Evolutionary conservation across 2,888 invertebrate genomes (phyloP).

Genomic region (Drosophila mettleri): DNA sequence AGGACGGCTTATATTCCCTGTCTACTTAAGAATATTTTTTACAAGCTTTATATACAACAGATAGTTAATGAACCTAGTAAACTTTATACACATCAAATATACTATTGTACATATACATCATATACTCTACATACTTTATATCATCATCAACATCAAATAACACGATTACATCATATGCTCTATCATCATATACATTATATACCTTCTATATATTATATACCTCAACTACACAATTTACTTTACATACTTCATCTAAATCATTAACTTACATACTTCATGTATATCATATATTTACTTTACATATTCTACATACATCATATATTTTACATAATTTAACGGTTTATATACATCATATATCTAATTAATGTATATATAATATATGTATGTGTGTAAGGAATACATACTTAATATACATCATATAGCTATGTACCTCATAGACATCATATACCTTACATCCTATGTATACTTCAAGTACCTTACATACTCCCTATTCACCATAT

Average conservation of each 20-base stretch:
- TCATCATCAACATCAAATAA: no score
- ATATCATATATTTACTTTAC: background rate
- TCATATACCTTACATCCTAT: background rate
- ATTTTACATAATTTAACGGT: background rate
- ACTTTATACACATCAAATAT: background rate
- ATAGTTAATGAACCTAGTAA: background rate
- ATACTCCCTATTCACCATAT: no score
- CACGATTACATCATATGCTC: background rate
- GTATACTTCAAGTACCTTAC: background rate
- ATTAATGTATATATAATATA: no score
- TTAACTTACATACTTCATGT: background rate
- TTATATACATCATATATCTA: background rate
- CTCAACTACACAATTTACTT: background rate
- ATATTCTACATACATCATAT: background rate
- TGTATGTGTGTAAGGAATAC: no score
- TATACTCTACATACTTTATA: background rate
- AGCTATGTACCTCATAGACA: background rate
- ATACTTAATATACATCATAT: background rate
- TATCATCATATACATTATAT: background rate
- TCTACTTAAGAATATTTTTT: no score
- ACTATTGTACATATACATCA: background rate
- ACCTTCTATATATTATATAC: background rate
- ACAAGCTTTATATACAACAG: no score
- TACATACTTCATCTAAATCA: background rate
- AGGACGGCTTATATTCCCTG: no score